These are phyloP conservation scores for Plebejus argus DNA, from an alignment of 2,888 invertebrate species.

Conservation along the genomic window DNA sequence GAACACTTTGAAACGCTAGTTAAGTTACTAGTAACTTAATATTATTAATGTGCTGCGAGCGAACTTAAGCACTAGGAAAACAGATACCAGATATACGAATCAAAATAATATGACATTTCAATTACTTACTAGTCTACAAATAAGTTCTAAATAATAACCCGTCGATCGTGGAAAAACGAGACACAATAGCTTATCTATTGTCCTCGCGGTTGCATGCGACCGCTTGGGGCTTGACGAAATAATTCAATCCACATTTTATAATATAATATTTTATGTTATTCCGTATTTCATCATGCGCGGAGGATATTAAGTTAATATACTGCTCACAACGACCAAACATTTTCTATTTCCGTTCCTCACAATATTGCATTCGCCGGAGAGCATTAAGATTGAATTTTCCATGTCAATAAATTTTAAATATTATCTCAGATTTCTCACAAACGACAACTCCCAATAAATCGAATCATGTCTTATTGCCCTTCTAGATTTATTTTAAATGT, in stretches of 20 bases:
- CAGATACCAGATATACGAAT: no score
- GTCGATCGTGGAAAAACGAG: no score
- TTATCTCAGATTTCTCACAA: constrained; percentile 20
- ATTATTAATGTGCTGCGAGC: no score
- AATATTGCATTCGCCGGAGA: constrained; percentile 17
- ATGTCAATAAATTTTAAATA: constrained; percentile 31
- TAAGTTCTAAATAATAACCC: no score
- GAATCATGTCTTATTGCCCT: constrained; percentile 10
- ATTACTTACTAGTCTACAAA: no score
- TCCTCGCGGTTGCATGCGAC: no score
- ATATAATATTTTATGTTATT: background rate
- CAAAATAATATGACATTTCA: background rate
- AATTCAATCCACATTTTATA: background rate
- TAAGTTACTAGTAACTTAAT: no score
- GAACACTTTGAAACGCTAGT: no score
- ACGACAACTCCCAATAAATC: constrained; percentile 8
- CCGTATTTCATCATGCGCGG: background rate
- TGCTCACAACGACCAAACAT: background rate
- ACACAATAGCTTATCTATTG: no score
- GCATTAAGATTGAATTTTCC: constrained; percentile 26
- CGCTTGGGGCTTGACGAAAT: no score
- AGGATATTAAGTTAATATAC: constrained; percentile 24
- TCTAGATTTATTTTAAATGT: background rate
- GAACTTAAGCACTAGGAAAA: no score
- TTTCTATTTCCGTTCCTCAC: constrained; percentile 28